Evolutionary conservation across 2,888 invertebrate species (phyloP).

Genomic region (Cylindroiulus punctatus): DNA sequence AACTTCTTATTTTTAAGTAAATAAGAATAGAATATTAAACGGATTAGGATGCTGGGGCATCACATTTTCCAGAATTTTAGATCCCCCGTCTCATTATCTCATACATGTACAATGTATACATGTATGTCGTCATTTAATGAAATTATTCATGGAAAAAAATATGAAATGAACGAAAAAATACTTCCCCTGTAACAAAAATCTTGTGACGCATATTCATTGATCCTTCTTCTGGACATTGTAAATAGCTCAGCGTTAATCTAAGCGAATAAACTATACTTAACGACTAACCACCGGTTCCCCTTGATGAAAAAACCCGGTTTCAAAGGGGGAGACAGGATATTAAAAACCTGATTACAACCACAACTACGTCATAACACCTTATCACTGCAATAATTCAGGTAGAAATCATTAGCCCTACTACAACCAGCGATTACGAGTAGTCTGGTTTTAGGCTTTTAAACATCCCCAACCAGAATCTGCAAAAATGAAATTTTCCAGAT

Average conservation of each 20-base stretch:
- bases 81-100: no score
- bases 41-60: no score
- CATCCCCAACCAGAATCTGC: neutral
- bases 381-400: neutral
- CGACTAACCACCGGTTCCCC: neutral
- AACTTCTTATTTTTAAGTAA: no score
- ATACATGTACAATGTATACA: no score
- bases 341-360: neutral
- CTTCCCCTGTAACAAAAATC: neutral
- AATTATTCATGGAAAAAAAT: neutral
- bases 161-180: neutral
- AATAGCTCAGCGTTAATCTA: neutral
- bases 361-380: neutral
- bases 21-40: neutral
- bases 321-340: conserved; percentile 25
- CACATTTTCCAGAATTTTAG: no score
- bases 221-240: neutral
- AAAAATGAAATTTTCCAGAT: neutral
- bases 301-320: neutral
- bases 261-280: neutral
- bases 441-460: neutral
- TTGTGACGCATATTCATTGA: neutral
- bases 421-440: neutral
- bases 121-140: no score
- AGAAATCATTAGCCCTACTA: conserved; percentile 17